A percentile compares a stretch with the other conserved stretches of the same genome.
Conservation (phyloP, 1,140 invertebrate species). For the Asobara japonica region DNA sequence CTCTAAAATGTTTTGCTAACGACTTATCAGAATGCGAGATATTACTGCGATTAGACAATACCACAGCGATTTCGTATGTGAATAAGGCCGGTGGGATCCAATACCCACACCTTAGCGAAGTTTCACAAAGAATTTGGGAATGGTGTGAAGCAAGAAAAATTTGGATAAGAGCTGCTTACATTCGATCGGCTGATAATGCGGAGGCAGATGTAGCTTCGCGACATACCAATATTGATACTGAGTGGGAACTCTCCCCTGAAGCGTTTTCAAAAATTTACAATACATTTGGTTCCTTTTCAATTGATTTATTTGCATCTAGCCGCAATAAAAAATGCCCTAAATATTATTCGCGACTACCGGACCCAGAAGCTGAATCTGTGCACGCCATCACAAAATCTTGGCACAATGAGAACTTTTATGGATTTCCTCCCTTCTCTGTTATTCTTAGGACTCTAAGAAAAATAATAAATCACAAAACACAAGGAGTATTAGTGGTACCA, state of each 20-base stretch:
- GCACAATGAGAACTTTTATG: conserved; percentile 23
- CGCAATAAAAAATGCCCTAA: conserved; percentile 25
- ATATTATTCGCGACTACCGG: conserved; percentile 23
- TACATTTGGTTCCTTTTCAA: not conserved
- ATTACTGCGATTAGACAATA: conserved; percentile 42
- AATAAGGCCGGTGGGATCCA: conserved; percentile 41
- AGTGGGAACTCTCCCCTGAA: not conserved
- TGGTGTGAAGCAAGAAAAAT: conserved; percentile 44
- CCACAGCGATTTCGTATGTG: conserved; percentile 38
- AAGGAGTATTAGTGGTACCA: conserved; percentile 25
- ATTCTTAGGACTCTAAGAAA: conserved; percentile 20
- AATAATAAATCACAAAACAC: conserved; percentile 25
- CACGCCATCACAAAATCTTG: conserved; percentile 32
- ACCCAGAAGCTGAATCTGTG: conserved; percentile 17
- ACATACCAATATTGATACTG: conserved; percentile 21
- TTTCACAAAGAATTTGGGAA: conserved; percentile 40
- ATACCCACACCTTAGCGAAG: conserved; percentile 36
- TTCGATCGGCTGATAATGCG: conserved; percentile 39
- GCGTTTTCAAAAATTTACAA: not conserved
- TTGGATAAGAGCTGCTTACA: conserved; percentile 42
- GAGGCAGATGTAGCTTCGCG: conserved; percentile 42
- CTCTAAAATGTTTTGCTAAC: conserved; percentile 43
- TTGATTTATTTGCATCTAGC: conserved; percentile 31
- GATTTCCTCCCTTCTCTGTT: conserved; percentile 25
- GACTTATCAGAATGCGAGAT: not conserved